Percentiles rank a stretch among this genome's conserved stretches.
Conservation (phyloP, 2,888 invertebrate genomes). For the Lepidocyrtinus sp. region DNA sequence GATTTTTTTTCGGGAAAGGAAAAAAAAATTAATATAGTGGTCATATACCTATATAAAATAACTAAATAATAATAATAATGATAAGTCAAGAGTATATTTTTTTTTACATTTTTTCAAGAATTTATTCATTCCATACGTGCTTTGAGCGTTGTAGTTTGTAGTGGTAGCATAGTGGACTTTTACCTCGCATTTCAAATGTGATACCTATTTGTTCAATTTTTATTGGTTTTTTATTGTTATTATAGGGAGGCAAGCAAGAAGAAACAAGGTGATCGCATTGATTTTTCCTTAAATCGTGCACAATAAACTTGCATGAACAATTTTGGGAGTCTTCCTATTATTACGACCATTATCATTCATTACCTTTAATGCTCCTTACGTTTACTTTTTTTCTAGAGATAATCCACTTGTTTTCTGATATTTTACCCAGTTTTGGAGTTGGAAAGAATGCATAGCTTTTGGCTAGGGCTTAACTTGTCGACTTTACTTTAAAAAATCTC, state of each 20-base stretch:
- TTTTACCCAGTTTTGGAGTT: background rate
- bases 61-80: constrained; percentile 22
- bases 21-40: constrained; percentile 14
- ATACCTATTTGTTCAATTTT: constrained; percentile 46
- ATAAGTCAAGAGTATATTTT: constrained; percentile 1
- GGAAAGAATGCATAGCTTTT: constrained; percentile 28
- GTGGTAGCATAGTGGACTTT: background rate
- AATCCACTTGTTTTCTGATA: background rate
- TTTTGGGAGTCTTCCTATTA: constrained; percentile 33
- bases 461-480: constrained; percentile 43
- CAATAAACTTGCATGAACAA: constrained; percentile 5
- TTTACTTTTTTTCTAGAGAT: too few relatives aligned
- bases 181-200: background rate
- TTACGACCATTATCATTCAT: constrained; percentile 7
- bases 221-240: constrained; percentile 39
- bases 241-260: constrained; percentile 33
- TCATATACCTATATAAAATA: background rate
- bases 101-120: constrained; percentile 28
- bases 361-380: background rate
- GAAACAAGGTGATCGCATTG: constrained; percentile 47
- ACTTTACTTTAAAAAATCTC: background rate
- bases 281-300: constrained; percentile 1
- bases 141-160: constrained; percentile 9
- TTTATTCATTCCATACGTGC: constrained; percentile 4
- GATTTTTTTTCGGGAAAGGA: constrained; percentile 29